Evolutionary conservation across 2,113 vertebrate genomes (phyloP).

Genomic region (Deroptyus accipitrinus): DNA sequence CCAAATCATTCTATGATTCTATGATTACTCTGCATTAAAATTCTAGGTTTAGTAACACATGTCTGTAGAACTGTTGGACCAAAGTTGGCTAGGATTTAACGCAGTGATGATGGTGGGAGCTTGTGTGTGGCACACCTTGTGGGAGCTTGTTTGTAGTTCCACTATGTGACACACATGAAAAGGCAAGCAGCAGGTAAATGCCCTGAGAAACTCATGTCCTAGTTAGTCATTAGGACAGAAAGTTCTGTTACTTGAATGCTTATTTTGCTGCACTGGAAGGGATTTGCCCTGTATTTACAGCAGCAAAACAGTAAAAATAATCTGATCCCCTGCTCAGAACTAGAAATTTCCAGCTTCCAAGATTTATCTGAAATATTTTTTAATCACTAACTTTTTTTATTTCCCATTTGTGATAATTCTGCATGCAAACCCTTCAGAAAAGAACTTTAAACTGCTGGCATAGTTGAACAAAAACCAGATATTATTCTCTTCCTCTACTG

Average conservation of each 20-base stretch:
- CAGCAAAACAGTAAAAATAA: background rate
- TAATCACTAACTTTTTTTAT: background rate
- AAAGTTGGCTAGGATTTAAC: background rate
- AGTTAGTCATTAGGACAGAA: background rate
- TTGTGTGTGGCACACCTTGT: background rate
- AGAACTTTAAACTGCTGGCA: background rate
- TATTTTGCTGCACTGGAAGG: background rate
- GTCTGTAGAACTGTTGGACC: background rate
- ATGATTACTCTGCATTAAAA: background rate
- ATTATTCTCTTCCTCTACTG: background rate
- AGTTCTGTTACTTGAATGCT: background rate
- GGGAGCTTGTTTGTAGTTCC: background rate
- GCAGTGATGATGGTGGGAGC: fast-evolving
- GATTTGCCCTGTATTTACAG: background rate
- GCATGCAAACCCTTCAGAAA: background rate
- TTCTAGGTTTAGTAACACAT: background rate
- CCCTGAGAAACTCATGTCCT: background rate
- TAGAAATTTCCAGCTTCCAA: background rate
- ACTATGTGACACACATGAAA: background rate
- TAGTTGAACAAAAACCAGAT: background rate
- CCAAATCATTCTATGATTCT: background rate
- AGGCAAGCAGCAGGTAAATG: background rate
- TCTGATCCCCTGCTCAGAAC: background rate
- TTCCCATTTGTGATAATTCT: background rate
- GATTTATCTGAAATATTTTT: background rate